phyloP scores from a whole-genome alignment of 2,113 vertebrate species.

The Polyodon spathula region DNA sequence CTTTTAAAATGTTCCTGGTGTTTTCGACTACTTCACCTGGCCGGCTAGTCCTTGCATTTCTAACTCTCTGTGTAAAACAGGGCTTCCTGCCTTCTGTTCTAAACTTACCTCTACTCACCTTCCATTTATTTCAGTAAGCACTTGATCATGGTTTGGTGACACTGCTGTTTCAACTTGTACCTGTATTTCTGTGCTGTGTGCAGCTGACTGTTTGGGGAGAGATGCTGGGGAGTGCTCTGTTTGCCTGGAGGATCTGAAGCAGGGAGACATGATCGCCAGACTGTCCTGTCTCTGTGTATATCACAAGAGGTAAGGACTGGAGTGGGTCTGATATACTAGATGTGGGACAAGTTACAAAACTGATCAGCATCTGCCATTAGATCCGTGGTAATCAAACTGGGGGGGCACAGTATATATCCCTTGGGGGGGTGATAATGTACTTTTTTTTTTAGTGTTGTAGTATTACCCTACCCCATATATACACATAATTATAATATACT shows the following conservation, averaged over 20 bases:
- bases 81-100: too few relatives aligned
- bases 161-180: not conserved
- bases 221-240: constrained; percentile 67
- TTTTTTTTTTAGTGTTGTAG: too few relatives aligned
- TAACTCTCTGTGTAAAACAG: too few relatives aligned
- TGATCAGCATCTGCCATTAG: not conserved
- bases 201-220: constrained; percentile 62
- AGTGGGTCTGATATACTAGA: not conserved
- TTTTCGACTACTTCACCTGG: too few relatives aligned
- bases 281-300: constrained; percentile 67
- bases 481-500: too few relatives aligned
- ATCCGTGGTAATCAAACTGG: not conserved
- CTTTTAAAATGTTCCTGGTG: too few relatives aligned
- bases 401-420: not conserved
- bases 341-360: too few relatives aligned
- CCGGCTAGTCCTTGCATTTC: too few relatives aligned
- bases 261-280: constrained; percentile 62
- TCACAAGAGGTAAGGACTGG: constrained; percentile 55
- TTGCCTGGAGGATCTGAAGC: constrained; percentile 59
- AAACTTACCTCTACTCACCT: too few relatives aligned
- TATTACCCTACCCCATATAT: too few relatives aligned
- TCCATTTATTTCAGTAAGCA: too few relatives aligned
- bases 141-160: not conserved
- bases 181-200: not conserved
- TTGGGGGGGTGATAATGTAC: too few relatives aligned